Evolutionary conservation across 2,888 invertebrate species (phyloP).

Genomic region (Oscheius sp.): DNA sequence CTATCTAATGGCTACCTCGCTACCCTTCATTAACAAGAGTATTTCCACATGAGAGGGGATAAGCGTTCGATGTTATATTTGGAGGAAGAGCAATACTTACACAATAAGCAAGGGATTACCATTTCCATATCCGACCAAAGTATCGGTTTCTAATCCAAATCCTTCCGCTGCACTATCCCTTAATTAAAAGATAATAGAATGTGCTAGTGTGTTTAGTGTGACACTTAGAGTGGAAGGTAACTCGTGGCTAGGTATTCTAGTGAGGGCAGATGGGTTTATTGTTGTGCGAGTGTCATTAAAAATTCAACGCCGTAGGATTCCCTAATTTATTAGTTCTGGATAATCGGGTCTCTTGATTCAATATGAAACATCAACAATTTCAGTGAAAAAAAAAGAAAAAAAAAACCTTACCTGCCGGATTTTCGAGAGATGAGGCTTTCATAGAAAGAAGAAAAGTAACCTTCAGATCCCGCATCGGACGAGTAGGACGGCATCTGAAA

Average conservation of each 20-base stretch:
- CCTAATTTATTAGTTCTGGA: not conserved
- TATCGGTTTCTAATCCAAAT: too few relatives aligned
- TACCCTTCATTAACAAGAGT: too few relatives aligned
- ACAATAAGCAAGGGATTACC: too few relatives aligned
- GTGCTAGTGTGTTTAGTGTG: too few relatives aligned
- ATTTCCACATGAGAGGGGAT: too few relatives aligned
- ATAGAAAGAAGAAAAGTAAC: constrained; percentile 23
- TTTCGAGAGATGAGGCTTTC: constrained; percentile 20
- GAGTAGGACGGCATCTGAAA: constrained; percentile 26
- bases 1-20: too few relatives aligned
- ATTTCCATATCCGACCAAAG: too few relatives aligned
- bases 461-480: constrained; percentile 20
- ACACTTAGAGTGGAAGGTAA: too few relatives aligned
- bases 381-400: not conserved
- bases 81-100: too few relatives aligned
- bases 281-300: constrained; percentile 16
- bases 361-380: not conserved
- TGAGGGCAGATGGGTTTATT: not conserved
- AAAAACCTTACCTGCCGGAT: constrained; percentile 5
- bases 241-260: not conserved
- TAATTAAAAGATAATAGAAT: too few relatives aligned
- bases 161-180: too few relatives aligned
- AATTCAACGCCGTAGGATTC: constrained; percentile 16
- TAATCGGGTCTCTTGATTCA: not conserved
- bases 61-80: too few relatives aligned